Evolutionary conservation across 2,888 invertebrate species (phyloP), one percentile per base, ranked within the genome.

Genomic region (Troglohyphantes excavatus): DNA sequence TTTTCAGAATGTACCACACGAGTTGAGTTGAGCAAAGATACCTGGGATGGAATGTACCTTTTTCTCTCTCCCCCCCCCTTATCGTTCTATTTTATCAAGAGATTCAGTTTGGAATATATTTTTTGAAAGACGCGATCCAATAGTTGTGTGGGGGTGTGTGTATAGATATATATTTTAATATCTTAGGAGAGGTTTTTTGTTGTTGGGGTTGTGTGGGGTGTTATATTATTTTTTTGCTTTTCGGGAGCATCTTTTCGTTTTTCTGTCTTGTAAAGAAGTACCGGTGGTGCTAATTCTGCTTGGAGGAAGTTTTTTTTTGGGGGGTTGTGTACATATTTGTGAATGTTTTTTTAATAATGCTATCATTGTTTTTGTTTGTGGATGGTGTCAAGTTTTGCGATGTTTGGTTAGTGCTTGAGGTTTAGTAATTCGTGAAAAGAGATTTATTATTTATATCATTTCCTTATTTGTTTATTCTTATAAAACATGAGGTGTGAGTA

Each of bases 161-260:
- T 61, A 61, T 68, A 27, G 53, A 61, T 70, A 78, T 70, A 76
- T 83, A 83, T 83, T 83, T 83, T 83, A 73, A 83, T 83, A 83
- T 83, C 73, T 73, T 27, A 26, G 63, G n/a, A n/a, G n/a, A n/a
- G 65, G 61, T 70, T 82, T 61, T 82, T 70, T n/a, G 68, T 83
- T 83, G 59, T 39, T 21, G 19, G 82, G 27, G 23, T 26, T 26
- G 39, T 19, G 72, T 43, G 70, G 70, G 59, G 59, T 23, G n/a
- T n/a, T n/a, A n/a, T n/a, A n/a, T n/a, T 17, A 19, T 43, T 19
- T 11, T 11, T 21, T 29, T 79, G 39, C 27, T 23, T 46, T 33
- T 73, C 63, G 19, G 27, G 43, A 61, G 65, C 46, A 43, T 72
- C 61, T 39, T 43, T 39, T 73, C 61, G 26, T 72, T 61, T 43